These are phyloP conservation scores for Nephotettix cincticeps DNA, from an alignment of 1,140 invertebrate genomes.

Conservation along the genomic window DNA sequence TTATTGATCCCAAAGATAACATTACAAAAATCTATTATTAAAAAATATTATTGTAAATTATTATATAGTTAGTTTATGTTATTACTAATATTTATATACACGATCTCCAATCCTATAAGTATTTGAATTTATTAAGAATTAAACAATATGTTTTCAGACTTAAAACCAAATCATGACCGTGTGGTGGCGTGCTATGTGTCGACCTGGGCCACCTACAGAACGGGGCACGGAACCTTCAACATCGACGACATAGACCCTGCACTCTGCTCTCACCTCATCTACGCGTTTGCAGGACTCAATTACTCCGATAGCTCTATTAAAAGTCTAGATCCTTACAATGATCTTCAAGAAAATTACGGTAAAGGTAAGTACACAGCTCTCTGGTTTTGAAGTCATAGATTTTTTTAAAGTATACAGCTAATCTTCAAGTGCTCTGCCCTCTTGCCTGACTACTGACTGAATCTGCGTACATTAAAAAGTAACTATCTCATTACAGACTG, in stretches of 20 bases:
- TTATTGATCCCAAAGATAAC: too few species aligned
- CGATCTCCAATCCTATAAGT: too few species aligned
- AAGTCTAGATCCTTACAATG: slow-evolving; percentile 52
- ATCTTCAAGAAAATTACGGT: slow-evolving; percentile 68
- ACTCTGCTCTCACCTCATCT: slow-evolving; percentile 85
- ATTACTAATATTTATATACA: too few species aligned
- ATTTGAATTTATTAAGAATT: too few species aligned
- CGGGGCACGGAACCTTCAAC: slow-evolving; percentile 60
- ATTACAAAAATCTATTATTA: too few species aligned
- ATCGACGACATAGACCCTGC: slow-evolving; percentile 70
- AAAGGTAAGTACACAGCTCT: slow-evolving; percentile 39
- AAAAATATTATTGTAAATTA: too few species aligned
- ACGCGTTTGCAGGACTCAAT: slow-evolving; percentile 82
- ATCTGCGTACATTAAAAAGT: neutral
- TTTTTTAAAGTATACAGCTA: too few species aligned
- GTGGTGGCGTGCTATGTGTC: slow-evolving; percentile 75
- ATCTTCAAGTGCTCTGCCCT: too few species aligned
- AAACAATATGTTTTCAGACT: neutral
- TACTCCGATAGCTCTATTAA: slow-evolving; percentile 61
- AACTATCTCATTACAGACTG: too few species aligned
- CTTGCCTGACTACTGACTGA: too few species aligned
- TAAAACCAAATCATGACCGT: slow-evolving; percentile 12
- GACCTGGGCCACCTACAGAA: slow-evolving; percentile 74
- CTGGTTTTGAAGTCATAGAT: too few species aligned
- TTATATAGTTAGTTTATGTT: too few species aligned